Base-by-base conservation (phyloP, 2,113 vertebrate genomes). In the Saiga tatarica region DNA sequence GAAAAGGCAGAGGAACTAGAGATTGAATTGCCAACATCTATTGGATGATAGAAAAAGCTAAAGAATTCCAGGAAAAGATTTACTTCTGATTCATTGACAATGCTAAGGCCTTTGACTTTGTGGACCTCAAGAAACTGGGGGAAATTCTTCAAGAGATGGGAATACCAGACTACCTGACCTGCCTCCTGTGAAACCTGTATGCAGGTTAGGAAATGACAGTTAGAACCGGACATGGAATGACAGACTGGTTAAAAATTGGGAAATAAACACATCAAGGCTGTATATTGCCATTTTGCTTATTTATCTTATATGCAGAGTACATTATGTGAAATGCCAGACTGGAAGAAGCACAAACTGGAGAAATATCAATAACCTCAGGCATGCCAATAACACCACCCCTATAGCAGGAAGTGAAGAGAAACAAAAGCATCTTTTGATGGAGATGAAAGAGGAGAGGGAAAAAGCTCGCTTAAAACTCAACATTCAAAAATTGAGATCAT, bases 211-310 rank as follows among this genome's bases (percentile, higher is more conserved):
- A 71, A 21, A 12, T 1, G 1, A 71, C n/a, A 12, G 33, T 67
- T 67, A 67, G 2, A 6, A 21, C 9, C 0, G 0, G 64, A 12
- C 64, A 23, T 71, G 64, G 64, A 71, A 71, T 2, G 3, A 36
- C 17, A 36, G 64, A 36, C 17, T 11, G 19, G n/a, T 12, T 36
- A 9, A 36, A 36, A 71, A 36, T 12, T 36, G 64, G 64, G 16
- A 71, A 36, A 36, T 9, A 17, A 36, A 21, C 17, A 67, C 17
- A 21, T 21, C 33, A 67, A 36, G 19, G 19, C 9, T 36, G 2
- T 71, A 36, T 71, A 71, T 71, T 12, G n/a, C 36, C n/a, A 71
- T 19, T 17, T 8, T 71, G 64, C 19, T 36, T 36, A 23, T 71
- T 71, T 71, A 71, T 36, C n/a, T 21, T 21, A 36, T 11, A 36